These are phyloP conservation scores for Apotomis turbidana DNA, from an alignment of 2,888 invertebrate genomes.

Conservation along the genomic window DNA sequence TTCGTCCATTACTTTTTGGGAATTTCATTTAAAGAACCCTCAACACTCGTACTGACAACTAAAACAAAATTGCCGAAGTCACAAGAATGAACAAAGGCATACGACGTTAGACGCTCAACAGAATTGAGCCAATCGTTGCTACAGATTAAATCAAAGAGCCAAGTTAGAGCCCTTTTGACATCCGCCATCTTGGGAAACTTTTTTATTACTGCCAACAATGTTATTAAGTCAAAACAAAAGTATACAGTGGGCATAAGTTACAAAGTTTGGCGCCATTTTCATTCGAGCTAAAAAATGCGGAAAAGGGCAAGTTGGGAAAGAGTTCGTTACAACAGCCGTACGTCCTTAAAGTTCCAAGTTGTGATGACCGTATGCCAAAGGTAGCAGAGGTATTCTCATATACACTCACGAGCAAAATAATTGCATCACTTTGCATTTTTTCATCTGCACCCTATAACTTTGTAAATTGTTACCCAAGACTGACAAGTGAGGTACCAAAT, in stretches of 20 bases:
- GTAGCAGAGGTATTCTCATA: no score
- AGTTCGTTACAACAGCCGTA: background rate
- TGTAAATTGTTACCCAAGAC: no score
- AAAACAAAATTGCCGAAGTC: slow-evolving; percentile 11
- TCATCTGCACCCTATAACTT: no score
- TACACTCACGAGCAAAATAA: no score
- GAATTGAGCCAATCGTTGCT: slow-evolving; percentile 22
- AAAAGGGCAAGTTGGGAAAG: slow-evolving; percentile 10
- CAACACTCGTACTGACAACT: slow-evolving; percentile 16
- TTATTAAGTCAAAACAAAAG: slow-evolving; percentile 18
- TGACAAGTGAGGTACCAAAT: no score
- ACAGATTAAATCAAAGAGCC: slow-evolving; percentile 29
- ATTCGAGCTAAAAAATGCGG: slow-evolving; percentile 12
- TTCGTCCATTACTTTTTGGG: background rate
- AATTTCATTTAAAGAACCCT: slow-evolving; percentile 2
- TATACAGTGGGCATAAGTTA: slow-evolving; percentile 14
- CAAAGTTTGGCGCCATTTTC: slow-evolving; percentile 5
- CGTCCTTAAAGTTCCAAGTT: slow-evolving; percentile 12
- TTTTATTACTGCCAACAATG: slow-evolving; percentile 26
- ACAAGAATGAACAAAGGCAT: slow-evolving; percentile 6
- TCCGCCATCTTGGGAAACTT: slow-evolving; percentile 29
- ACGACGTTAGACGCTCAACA: background rate
- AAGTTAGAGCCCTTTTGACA: slow-evolving; percentile 13
- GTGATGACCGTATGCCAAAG: slow-evolving; percentile 4
- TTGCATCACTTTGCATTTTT: no score